These are phyloP conservation scores for Leptinotarsa defecta DNA, from an alignment of 1,140 invertebrate genomes.

Conservation along the genomic window DNA sequence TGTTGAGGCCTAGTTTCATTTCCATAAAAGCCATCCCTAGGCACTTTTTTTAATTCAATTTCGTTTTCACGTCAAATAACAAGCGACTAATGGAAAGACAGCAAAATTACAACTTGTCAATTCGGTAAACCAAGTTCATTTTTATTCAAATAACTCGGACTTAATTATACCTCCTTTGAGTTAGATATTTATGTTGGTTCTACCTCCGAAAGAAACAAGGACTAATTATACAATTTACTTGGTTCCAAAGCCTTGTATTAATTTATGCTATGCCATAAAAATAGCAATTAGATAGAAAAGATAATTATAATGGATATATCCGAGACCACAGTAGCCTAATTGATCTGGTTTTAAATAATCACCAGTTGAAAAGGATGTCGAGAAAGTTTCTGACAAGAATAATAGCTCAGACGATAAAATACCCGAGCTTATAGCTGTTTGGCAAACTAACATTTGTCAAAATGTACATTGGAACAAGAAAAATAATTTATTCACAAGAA, in stretches of 20 bases:
- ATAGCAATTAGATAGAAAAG: conserved; percentile 8
- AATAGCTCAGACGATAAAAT: not conserved
- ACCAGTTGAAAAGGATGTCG: conserved; percentile 2
- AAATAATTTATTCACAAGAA: too few species aligned
- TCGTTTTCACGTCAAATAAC: not conserved
- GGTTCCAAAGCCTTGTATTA: not conserved
- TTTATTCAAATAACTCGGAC: not conserved
- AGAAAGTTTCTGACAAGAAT: conserved; percentile 6
- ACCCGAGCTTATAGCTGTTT: not conserved
- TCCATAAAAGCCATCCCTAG: not conserved
- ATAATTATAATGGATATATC: conserved; percentile 9
- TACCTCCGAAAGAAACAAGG: not conserved
- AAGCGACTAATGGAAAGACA: not conserved
- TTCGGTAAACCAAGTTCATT: not conserved
- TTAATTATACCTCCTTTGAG: not conserved
- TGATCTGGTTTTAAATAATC: not conserved
- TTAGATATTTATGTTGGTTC: conserved; percentile 1
- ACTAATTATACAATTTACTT: conserved; percentile 6
- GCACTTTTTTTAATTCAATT: not conserved
- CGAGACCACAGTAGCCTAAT: conserved; percentile 2
- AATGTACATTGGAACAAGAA: too few species aligned
- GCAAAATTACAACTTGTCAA: conserved; percentile 6
- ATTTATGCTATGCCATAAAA: conserved; percentile 1
- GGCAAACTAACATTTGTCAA: too few species aligned
- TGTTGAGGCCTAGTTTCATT: not conserved